Conservation (phyloP, 2,888 invertebrate species). For the Drosophila antonietae region DNA sequence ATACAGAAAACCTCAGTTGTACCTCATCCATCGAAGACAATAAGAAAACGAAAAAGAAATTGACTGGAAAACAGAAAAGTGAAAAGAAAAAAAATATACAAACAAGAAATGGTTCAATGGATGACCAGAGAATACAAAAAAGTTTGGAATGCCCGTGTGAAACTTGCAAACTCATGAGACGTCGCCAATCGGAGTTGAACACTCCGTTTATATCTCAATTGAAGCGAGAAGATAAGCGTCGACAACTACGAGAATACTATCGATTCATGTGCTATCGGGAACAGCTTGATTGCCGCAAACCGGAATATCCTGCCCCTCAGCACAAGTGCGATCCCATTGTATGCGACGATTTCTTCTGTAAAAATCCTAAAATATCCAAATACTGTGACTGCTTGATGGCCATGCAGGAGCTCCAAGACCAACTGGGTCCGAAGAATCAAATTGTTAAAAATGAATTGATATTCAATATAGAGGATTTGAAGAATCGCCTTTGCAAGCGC, state of each 20-base stretch:
- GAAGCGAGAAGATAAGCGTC: constrained; percentile 36
- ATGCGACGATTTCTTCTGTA: constrained; percentile 31
- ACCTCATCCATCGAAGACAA: no score
- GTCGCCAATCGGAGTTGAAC: constrained; percentile 28
- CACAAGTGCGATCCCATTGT: constrained; percentile 36
- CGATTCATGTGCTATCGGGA: constrained; percentile 31
- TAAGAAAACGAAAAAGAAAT: no score
- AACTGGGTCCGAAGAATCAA: constrained; percentile 33
- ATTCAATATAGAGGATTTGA: constrained; percentile 46
- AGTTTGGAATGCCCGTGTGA: neutral
- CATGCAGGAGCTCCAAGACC: constrained; percentile 49
- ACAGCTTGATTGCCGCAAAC: constrained; percentile 5
- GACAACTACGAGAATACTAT: constrained; percentile 34
- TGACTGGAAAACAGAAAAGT: no score
- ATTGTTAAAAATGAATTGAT: constrained; percentile 37
- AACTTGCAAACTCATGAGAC: constrained; percentile 37
- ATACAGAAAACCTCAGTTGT: no score
- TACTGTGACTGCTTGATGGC: constrained; percentile 58
- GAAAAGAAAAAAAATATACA: no score
- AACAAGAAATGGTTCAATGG: no score
- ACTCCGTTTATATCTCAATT: constrained; percentile 37
- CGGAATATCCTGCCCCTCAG: constrained; percentile 19
- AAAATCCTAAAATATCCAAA: constrained; percentile 26
- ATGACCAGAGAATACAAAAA: no score
- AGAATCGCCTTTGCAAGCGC: constrained; percentile 39